Conservation (phyloP, 2,888 invertebrate species). For the Papilio elwesi region DNA sequence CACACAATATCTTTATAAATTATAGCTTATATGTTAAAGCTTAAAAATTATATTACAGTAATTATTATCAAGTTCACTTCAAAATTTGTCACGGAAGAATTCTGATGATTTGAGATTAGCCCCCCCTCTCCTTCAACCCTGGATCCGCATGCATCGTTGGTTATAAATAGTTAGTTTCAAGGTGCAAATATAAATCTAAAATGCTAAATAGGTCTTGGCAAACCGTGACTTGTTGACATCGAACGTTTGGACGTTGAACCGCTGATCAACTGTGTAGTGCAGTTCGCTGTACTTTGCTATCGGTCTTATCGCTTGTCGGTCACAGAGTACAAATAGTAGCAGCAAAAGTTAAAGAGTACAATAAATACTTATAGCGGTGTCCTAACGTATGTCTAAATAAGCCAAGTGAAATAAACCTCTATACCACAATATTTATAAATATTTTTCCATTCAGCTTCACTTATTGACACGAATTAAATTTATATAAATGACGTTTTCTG, state of each 20-base stretch:
- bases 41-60: too few species aligned
- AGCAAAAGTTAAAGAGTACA: background rate
- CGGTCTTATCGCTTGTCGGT: background rate
- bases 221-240: conserved; percentile 29
- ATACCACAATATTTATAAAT: too few species aligned
- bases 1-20: too few species aligned
- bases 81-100: too few species aligned
- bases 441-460: background rate
- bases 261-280: conserved; percentile 4
- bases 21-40: too few species aligned
- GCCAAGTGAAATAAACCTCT: too few species aligned
- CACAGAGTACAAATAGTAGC: background rate
- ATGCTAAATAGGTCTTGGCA: conserved; percentile 38
- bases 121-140: too few species aligned
- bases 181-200: conserved; percentile 26
- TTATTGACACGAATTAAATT: background rate
- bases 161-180: conserved; percentile 30
- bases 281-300: conserved; percentile 20
- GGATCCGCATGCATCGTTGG: too few species aligned
- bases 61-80: too few species aligned
- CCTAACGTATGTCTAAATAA: too few species aligned
- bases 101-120: too few species aligned
- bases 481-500: background rate
- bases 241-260: conserved; percentile 35
- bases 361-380: background rate